Evolutionary conservation across 2,113 vertebrate species (phyloP).

Genomic region (Crotalus horridus): DNA sequence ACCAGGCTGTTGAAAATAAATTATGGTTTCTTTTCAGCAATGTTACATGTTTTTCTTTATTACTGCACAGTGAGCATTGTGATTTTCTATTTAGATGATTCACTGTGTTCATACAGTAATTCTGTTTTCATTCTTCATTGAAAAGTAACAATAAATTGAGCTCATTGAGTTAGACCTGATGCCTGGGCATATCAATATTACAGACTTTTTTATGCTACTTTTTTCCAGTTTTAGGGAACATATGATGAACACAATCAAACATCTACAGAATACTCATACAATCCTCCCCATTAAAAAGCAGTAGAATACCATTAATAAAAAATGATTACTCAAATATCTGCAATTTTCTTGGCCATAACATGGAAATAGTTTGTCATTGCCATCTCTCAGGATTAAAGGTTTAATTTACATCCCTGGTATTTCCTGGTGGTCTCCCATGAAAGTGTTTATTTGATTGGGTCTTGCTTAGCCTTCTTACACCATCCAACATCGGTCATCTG

Average conservation of each 20-base stretch:
- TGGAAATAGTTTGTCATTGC: not conserved
- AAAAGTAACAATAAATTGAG: not conserved
- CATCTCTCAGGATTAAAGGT: not conserved
- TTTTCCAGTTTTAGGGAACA: not conserved
- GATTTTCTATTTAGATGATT: not conserved
- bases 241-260: not conserved
- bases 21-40: not conserved
- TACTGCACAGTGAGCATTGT: not conserved
- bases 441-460: not conserved
- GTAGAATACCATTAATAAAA: not conserved
- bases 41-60: not conserved
- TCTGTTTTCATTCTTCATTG: not conserved
- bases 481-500: not conserved
- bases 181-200: not conserved
- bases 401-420: not conserved
- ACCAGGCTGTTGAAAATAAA: not conserved
- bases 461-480: not conserved
- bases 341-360: not conserved
- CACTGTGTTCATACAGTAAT: not conserved
- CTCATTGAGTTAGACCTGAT: not conserved
- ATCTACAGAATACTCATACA: not conserved
- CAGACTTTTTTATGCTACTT: not conserved
- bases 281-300: not conserved
- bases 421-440: not conserved
- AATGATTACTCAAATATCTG: not conserved